Evolutionary conservation across 2,888 invertebrate genomes (phyloP), one percentile per base, ranked within the genome.

Genomic region (Cylindroiulus punctatus): DNA sequence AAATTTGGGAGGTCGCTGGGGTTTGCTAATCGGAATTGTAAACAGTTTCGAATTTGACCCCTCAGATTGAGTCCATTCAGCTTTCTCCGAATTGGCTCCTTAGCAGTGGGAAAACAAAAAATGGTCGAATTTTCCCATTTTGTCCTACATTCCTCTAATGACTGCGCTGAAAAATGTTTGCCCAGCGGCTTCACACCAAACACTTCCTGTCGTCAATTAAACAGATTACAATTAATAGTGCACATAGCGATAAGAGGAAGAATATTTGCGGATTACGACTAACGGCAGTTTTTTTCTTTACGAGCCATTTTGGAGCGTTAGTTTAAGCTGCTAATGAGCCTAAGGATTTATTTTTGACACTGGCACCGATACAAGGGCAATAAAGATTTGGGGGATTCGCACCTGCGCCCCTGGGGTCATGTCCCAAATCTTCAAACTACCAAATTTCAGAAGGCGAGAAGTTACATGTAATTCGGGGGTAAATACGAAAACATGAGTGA

Each of bases 331-430:
- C 22, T 76, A 26, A 76, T 76, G 76, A 76, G n/a, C n/a, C 17
- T 52, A 52, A 3, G 26, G 76, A 4, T 30, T 12, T 76, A 76
- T 30, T 30, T 65, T 76, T 76, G 30, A 76, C 76, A 26, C 30
- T 76, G 14, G 5, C 26, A 30, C 3, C 30, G 30, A 76, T 26
- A 8, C 8, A 14, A 76, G 30, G 76, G 76, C 5, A 30, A 76
- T 26, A 65, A 26, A 52, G 22, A 10, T 76, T 30, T 12, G 26
- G 8, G 22, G 65, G 76, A 30, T 22, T 30, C 76, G 76, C 76
- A 76, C 76, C 76, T 76, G 76, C 26, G 76, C 14, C 76, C 76
- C 26, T 76, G 4, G 76, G 76, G 76, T 30, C 76, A 76, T 76
- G 76, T 76, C 76, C 76, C 30, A 76, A 30, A 30, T 30, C 30